Percentiles rank a stretch among this genome's conserved stretches.
Conservation (phyloP, 1,140 invertebrate species). For the Bombus impatiens region DNA sequence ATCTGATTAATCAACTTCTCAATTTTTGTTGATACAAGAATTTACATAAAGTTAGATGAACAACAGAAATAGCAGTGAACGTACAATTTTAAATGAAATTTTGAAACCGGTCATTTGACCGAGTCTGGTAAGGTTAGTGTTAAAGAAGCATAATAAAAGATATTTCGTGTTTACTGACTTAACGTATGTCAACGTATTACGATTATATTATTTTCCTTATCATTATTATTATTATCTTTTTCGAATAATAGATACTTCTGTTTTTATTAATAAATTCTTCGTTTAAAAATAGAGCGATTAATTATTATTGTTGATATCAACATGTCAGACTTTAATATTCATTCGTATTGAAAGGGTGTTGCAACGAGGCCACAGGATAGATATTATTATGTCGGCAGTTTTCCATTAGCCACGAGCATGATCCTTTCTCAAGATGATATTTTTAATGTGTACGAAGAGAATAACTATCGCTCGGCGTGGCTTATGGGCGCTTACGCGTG, state of each 20-base stretch:
- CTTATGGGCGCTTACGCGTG: conserved; percentile 38
- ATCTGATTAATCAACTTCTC: too few relatives aligned
- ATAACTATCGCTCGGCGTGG: conserved; percentile 28
- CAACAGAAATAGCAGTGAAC: too few relatives aligned
- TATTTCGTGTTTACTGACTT: too few relatives aligned
- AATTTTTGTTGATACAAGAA: too few relatives aligned
- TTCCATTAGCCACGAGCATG: conserved; percentile 18
- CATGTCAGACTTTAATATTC: background rate
- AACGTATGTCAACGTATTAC: too few relatives aligned
- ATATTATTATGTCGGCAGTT: conserved; percentile 24
- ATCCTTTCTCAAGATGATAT: conserved; percentile 29
- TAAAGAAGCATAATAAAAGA: too few relatives aligned
- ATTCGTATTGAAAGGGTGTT: background rate
- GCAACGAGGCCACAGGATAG: conserved; percentile 7
- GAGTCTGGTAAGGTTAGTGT: too few relatives aligned
- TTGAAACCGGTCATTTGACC: too few relatives aligned
- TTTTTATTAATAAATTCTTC: background rate
- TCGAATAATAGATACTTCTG: background rate
- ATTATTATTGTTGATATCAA: background rate
- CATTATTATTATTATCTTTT: background rate
- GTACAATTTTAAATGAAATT: too few relatives aligned
- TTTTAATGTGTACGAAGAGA: conserved; percentile 38
- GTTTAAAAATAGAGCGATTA: background rate
- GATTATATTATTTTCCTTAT: background rate
- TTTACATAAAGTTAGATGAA: too few relatives aligned